Base-by-base conservation (phyloP, 2,888 invertebrate species). In the Campopleginae sp. region DNA sequence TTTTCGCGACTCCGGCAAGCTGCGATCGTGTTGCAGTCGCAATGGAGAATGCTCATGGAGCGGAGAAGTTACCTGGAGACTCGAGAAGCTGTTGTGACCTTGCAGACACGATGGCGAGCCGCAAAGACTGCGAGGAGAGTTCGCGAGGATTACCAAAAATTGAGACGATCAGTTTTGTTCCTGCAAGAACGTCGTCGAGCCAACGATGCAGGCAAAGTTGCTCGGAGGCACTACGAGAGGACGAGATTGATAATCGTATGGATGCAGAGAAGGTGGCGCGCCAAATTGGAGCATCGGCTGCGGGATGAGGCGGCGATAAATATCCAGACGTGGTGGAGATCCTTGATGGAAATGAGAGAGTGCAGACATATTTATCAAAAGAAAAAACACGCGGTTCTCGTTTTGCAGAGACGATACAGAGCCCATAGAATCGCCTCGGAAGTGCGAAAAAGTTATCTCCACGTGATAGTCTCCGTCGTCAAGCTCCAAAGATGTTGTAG, bases 41-140 rank as follows among this genome's bases (percentile, higher is more conserved):
- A 80, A 77, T 90, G 90, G 90, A 85, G 87, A 80, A 88, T 88
- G 63, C 42, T 87, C 10, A 1, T 77, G 12, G 27, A 61, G 48
- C 79, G 83, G 58, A 86, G 71, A 72, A 5, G 68, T 17, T 86
- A 82, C 27, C 76, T 77, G 4, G 33, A 23, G 10, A 70, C 83
- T 14, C 80, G 46, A 86, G 90, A 89, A 61, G 92, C 92, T 23
- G 88, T 91, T 6, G 90, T 94, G 38, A 88, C 87, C 1, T 89
- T 94, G 38, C 95, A 95, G 87, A 93, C 94, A 4, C 84, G 88
- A 14, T 92, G 93, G 86, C 93, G 95, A 89, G 94, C 94, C 0
- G 90, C 90, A 58, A 77, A 90, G 19, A 31, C 91, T 19, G 94
- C 93, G 63, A 94, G 92, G 88, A 80, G 87, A 71, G 90, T 92